Evolutionary conservation across 2,888 invertebrate species (phyloP).

Genomic region (Morpho deidamia): DNA sequence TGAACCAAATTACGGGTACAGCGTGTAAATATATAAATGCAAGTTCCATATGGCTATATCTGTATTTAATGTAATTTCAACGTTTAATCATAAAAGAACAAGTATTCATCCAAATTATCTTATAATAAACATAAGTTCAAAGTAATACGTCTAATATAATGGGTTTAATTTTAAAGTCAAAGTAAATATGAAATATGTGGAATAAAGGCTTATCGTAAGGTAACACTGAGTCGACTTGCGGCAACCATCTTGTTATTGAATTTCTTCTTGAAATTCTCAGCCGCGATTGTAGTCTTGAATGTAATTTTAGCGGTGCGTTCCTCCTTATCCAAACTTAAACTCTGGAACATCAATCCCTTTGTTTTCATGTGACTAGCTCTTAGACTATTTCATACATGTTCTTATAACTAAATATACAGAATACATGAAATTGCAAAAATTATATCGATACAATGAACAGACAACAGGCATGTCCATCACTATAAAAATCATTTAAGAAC

Average conservation of each 20-base stretch:
- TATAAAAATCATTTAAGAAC: background rate
- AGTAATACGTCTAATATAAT: too few relatives aligned
- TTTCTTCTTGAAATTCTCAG: constrained; percentile 62
- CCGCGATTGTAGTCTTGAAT: constrained; percentile 55
- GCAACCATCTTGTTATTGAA: constrained; percentile 74
- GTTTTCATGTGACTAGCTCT: constrained; percentile 24
- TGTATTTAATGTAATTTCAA: too few relatives aligned
- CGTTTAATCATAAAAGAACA: too few relatives aligned
- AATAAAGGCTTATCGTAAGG: constrained; percentile 16
- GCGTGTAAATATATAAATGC: too few relatives aligned
- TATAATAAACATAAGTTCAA: too few relatives aligned
- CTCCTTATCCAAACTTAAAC: constrained; percentile 60
- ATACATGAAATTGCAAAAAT: constrained; percentile 8
- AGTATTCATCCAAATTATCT: too few relatives aligned
- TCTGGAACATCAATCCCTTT: constrained; percentile 58
- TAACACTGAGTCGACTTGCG: constrained; percentile 61
- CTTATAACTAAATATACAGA: background rate
- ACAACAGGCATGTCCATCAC: background rate
- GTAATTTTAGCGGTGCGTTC: constrained; percentile 59
- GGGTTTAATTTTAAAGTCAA: too few relatives aligned
- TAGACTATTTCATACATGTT: constrained; percentile 13
- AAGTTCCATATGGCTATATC: too few relatives aligned
- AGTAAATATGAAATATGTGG: too few relatives aligned
- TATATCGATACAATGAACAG: background rate
- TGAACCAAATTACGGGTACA: too few relatives aligned